Evolutionary conservation across 64 coral and sea anemone genomes (phyloP), one percentile per base, ranked within the genome.

Genomic region (Trachythela sp.): DNA sequence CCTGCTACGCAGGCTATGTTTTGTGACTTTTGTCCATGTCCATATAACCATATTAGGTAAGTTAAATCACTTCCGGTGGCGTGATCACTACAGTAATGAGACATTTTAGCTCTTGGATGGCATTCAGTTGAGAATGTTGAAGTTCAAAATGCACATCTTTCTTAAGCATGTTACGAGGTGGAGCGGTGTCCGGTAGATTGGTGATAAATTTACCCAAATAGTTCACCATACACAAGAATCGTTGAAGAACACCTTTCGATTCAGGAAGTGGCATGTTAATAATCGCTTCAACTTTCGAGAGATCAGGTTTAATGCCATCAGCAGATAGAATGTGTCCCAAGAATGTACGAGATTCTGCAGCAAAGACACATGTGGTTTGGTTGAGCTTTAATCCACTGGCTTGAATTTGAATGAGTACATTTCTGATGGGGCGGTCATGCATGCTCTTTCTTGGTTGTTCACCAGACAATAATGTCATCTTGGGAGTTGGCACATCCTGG

Each of bases 381-480:
- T 91, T n/a, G n/a, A n/a, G n/a, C n/a, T n/a, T n/a, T n/a, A n/a
- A n/a, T n/a, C n/a, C n/a, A n/a, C n/a, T n/a, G 20, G 31, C 56
- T 0, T 80, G 89, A 36, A 90, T 90, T 26, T 51, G 36, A 30
- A 32, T 38, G 29, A 90, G 24, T 36, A 84, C 89, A 31, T 84
- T n/a, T 0, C 52, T 45, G 45, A 60, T n/a, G 0, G 15, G 77
- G 22, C 6, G 39, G 40, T 29, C n/a, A n/a, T n/a, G n/a, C 48
- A 48, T 68, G 84, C 18, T 75, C 59, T 14, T 36, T 2, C 54
- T 90, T 90, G 22, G 77, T 85, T 22, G 14, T 27, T 24, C 89
- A 77, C 89, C 89, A 90, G 14, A 90, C 18, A 22, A 90, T 31
- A 67, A 56, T 90, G 89, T 90, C 89, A 43, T 90, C 89, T 86